Base-by-base conservation (phyloP, 2,888 invertebrate genomes). In the Aromia moschata region DNA sequence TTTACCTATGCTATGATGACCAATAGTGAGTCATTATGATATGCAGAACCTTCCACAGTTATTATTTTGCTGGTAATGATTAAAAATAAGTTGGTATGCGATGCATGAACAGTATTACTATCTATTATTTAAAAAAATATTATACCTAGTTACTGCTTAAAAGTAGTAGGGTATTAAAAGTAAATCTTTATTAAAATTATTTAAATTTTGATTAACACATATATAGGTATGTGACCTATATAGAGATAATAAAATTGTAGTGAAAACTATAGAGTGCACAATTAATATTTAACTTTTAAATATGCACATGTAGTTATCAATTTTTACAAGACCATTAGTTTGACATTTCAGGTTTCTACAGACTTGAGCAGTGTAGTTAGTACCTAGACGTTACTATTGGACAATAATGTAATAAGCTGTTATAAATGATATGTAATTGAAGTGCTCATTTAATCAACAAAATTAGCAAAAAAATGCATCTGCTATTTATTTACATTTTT, bases 1-100 rank as follows among this genome's bases (percentile, higher is more conserved):
- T n/a, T 16, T 40, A 16, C 14, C 16, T 14, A 12, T n/a, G n/a
- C n/a, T n/a, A n/a, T n/a, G n/a, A n/a, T 40, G 40, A 16, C 40
- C 40, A 40, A 40, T 7, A 40, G 12, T 40, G 40, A 40, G 40
- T 40, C 40, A 40, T 16, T 7, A 12, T 25, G 2, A 10, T 33
- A 33, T 25, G 25, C 25, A 25, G 25, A 25, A 7, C 33, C 33
- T 33, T 10, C 25, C 2, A 10, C 33, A 7, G 33, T 7, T 11
- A n/a, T 33, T 10, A n/a, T 11, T 10, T 33, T 33, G 33, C 5
- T 10, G n/a, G n/a, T 33, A 11, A 33, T 11, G 11, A 33, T 33
- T 25, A 11, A 33, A 33, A n/a, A 33, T 33, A n/a, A 5, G 25
- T 25, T 25, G 7, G 5, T 33, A n/a, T 33, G 7, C 11, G 7